Evolutionary conservation across 2,113 vertebrate genomes (phyloP), one percentile per base, ranked within the genome.

Genomic region (Morone saxatilis): DNA sequence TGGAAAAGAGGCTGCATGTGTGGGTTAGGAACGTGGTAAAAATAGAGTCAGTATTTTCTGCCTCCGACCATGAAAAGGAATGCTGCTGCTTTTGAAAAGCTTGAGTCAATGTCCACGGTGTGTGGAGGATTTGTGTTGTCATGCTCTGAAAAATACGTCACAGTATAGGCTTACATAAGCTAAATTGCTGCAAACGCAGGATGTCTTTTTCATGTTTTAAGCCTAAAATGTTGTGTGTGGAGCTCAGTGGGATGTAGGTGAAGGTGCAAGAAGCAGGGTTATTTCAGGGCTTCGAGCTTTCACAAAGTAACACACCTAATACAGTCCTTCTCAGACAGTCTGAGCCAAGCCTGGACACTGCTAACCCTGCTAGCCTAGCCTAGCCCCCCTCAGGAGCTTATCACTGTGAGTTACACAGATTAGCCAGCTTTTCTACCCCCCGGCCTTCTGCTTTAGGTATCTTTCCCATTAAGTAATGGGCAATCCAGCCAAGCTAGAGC

Each of bases 401-500:
- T 85, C 62, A 76, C 69, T 76, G 73, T 66, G 68, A 89, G 36
- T 88, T 91, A 73, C 60, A 79, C 74, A 91, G 92, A 93, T 94
- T 92, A 93, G 63, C 84, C 56, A 75, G 76, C 76, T 89, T 70
- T 80, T 54, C 48, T 40, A 53, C 76, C 81, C 50, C 81, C 67
- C 60, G 40, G 38, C 16, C 60, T 56, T 76, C 65, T 78, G n/a
- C 79, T 87, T 79, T 81, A 83, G 48, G 36, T 78, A 84, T 86
- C 56, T 48, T 73, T 76, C 65, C 87, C 79, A 88, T 93, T 89
- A 87, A 85, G 89, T 90, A 92, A 90, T 88, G 83, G 88, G 71
- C 45, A 45, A 1, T 74, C 19, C 2, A 70, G 65, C 56, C 5
- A 12, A 72, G 73, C 57, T 57, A 13, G 38, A 76, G 71, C 19